Evolutionary conservation across 2,888 invertebrate genomes (phyloP).

Genomic region (Pammene fasciana): DNA sequence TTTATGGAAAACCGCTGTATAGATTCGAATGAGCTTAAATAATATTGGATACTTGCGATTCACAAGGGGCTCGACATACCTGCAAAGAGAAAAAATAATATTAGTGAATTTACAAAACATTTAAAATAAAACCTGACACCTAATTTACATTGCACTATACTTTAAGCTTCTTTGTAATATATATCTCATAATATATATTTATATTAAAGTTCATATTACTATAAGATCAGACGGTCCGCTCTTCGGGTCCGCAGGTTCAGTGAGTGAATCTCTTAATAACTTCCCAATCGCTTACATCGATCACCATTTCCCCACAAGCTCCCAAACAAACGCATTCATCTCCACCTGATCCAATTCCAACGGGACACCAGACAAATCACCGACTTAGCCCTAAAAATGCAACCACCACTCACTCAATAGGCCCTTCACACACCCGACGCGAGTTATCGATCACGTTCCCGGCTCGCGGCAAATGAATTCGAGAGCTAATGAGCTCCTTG

Average conservation of each 20-base stretch:
- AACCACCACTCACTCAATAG: slow-evolving; percentile 27
- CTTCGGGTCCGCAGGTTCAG: too few species aligned
- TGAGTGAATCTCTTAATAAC: too few species aligned
- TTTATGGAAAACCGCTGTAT: too few species aligned
- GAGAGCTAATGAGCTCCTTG: slow-evolving; percentile 49
- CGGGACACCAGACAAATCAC: slow-evolving; percentile 26
- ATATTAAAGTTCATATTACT: too few species aligned
- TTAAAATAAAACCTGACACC: too few species aligned
- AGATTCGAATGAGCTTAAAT: too few species aligned
- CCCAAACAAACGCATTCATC: not conserved
- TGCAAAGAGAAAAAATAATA: not conserved
- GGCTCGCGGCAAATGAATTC: slow-evolving; percentile 48
- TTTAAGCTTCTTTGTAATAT: too few species aligned
- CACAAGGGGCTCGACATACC: not conserved
- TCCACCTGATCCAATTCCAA: not conserved
- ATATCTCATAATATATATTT: too few species aligned
- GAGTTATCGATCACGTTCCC: slow-evolving; percentile 40
- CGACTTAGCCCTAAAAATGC: slow-evolving; percentile 18
- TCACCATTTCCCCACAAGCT: too few species aligned
- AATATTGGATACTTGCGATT: not conserved
- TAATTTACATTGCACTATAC: too few species aligned
- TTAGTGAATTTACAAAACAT: not conserved
- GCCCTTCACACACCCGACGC: slow-evolving; percentile 26
- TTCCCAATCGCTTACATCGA: too few species aligned
- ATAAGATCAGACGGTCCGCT: too few species aligned